Conservation (phyloP, 2,888 invertebrate genomes). For the Omphaloscelis lunosa region DNA sequence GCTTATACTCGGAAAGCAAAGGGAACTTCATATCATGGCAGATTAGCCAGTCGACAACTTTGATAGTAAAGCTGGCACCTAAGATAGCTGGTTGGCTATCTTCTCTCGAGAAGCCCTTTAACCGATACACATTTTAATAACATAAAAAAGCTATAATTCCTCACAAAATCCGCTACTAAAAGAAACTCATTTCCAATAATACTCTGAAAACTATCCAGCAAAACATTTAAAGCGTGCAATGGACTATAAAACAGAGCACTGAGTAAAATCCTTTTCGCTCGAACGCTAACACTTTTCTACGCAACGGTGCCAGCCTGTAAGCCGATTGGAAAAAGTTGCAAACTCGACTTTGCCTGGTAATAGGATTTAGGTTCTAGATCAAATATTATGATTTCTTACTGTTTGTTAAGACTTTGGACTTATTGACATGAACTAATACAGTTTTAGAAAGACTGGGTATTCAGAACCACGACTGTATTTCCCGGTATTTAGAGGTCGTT, state of each 20-base stretch:
- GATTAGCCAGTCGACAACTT: background rate
- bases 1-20: too few species aligned
- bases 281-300: conserved; percentile 53
- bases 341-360: conserved; percentile 73
- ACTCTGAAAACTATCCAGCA: conserved; percentile 17
- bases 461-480: background rate
- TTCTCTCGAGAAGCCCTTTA: too few species aligned
- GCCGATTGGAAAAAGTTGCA: conserved; percentile 82
- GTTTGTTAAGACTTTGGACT: conserved; percentile 41
- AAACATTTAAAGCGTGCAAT: conserved; percentile 32
- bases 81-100: background rate
- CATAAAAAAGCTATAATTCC: background rate
- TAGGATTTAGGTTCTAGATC: conserved; percentile 74
- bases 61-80: background rate
- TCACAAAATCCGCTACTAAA: background rate
- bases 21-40: too few species aligned
- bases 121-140: background rate
- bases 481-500: background rate
- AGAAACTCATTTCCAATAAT: conserved; percentile 19
- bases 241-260: conserved; percentile 31
- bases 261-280: conserved; percentile 30
- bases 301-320: conserved; percentile 68
- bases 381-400: conserved; percentile 66
- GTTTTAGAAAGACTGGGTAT: background rate
- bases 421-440: conserved; percentile 10